Evolutionary conservation across 2,113 vertebrate species (phyloP), one percentile per base, ranked within the genome.

Genomic region (Pogonocichla stellata): DNA sequence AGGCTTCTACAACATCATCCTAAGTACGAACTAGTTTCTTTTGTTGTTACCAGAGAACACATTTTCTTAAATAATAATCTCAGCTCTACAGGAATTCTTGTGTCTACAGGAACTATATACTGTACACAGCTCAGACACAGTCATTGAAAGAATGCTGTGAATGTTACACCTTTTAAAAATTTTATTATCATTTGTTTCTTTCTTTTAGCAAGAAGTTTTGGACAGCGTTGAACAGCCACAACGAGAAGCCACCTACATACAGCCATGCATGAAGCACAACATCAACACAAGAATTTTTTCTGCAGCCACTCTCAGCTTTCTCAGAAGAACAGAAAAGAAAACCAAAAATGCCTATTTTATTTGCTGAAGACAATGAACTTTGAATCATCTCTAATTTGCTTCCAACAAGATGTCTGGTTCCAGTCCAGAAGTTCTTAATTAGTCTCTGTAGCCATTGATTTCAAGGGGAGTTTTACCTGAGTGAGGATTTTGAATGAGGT

Each of bases 341-440:
- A 77, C 26, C 36, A 83, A 77, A 53, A 43, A n/a, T 17, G 45
- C 8, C 17, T 73, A 33, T 77, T 82, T 91, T 82, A 72, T 90
- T 90, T 75, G 66, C 50, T 83, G 24, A 43, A 90, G 83, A 86
- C 29, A 57, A 75, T 79, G 75, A 86, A 43, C 40, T 92, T 90
- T 57, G 64, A 93, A 81, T 94, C 57, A 90, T 26, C 42, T 14
- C 48, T 81, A 92, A 88, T 50, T 85, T 92, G 11, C 33, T 96
- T 64, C 74, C 66, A 86, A 53, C 33, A 77, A 93, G 50, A 69
- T 85, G 23, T 70, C 79, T 90, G 75, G 69, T 95, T 92, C 33
- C 40, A 85, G 66, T 62, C 45, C 94, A 95, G 78, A 66, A 80
- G 24, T 62, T 69, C 81, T 75, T 94, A 82, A 94, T 82, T 86